Conservation (phyloP, 2,888 invertebrate species). For the Xylocampa areola region DNA sequence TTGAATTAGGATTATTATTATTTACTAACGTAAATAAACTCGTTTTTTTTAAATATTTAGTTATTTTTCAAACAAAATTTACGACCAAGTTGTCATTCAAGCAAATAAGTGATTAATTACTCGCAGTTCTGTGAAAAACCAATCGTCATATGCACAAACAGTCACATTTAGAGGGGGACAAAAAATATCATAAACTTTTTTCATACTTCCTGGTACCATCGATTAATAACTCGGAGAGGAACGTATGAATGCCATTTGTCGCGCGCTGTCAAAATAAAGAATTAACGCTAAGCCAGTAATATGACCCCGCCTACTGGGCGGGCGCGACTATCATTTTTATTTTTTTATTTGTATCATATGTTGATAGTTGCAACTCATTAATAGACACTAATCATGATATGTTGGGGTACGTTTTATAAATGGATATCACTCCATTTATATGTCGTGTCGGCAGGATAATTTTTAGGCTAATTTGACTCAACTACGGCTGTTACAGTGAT, state of each 20-base stretch:
- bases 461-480: too few species aligned
- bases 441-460: too few species aligned
- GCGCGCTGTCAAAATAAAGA: slow-evolving; percentile 85
- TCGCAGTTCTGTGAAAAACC: slow-evolving; percentile 54
- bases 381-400: slow-evolving; percentile 40
- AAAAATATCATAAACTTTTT: slow-evolving; percentile 71
- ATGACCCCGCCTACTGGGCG: slow-evolving; percentile 82
- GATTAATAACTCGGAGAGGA: slow-evolving; percentile 72
- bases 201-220: slow-evolving; percentile 73
- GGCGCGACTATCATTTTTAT: slow-evolving; percentile 53
- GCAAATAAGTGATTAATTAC: slow-evolving; percentile 55
- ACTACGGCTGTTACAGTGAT: too few species aligned
- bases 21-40: too few species aligned
- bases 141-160: slow-evolving; percentile 73
- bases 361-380: slow-evolving; percentile 44
- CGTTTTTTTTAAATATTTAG: too few species aligned
- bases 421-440: slow-evolving; percentile 29
- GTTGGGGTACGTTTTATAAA: too few species aligned
- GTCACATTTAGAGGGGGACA: slow-evolving; percentile 61
- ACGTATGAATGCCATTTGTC: slow-evolving; percentile 84
- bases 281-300: slow-evolving; percentile 78
- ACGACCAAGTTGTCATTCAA: slow-evolving; percentile 32
- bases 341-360: slow-evolving; percentile 39
- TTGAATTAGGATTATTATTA: too few species aligned
- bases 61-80: neutral